Evolutionary conservation across 1,140 invertebrate genomes (phyloP).

Genomic region (Drosophila truncata): DNA sequence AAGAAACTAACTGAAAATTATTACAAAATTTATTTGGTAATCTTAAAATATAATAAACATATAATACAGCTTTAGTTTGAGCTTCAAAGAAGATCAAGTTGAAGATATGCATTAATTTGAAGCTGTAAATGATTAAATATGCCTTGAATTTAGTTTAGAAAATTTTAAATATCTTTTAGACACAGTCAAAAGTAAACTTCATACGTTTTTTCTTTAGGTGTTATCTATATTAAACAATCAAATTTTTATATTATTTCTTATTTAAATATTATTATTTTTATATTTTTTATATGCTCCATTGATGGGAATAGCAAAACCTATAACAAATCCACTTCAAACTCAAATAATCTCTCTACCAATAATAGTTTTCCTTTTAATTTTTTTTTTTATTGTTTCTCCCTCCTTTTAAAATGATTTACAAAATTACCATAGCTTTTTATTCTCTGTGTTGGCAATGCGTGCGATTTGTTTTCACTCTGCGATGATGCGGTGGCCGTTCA

Average conservation of each 20-base stretch:
- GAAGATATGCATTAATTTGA: neutral
- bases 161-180: no score
- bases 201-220: no score
- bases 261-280: neutral
- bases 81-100: no score
- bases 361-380: neutral
- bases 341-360: neutral
- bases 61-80: no score
- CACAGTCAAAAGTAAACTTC: no score
- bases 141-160: neutral
- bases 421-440: neutral
- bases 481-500: constrained; percentile 37
- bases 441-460: constrained; percentile 27
- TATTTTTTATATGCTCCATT: neutral
- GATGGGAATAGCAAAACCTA: no score
- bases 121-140: no score
- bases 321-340: neutral
- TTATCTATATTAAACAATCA: no score
- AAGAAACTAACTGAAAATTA: no score
- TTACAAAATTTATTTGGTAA: no score
- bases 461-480: constrained; percentile 48
- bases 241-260: no score
- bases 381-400: neutral
- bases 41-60: no score
- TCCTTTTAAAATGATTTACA: neutral